Conservation (phyloP, 2,888 invertebrate genomes). For the Allophyes oxyacanthae region DNA sequence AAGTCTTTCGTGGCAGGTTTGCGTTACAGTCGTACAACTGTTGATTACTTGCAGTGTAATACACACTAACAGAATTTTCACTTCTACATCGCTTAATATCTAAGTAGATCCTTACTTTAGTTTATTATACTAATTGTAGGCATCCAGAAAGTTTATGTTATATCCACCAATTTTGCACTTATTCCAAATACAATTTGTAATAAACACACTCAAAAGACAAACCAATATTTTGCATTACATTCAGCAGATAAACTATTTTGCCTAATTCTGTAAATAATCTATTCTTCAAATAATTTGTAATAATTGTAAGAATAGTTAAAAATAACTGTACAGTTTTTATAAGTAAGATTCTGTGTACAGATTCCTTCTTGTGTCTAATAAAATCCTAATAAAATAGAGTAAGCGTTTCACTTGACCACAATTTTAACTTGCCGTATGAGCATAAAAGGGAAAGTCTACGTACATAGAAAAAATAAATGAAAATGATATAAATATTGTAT, state of each 20-base stretch:
- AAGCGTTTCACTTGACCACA: slow-evolving; percentile 45
- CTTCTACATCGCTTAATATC: no score
- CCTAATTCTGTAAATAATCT: slow-evolving; percentile 48
- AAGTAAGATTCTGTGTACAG: slow-evolving; percentile 57
- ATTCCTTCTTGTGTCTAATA: slow-evolving; percentile 58
- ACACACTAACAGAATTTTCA: no score
- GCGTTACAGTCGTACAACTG: no score
- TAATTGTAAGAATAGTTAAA: slow-evolving; percentile 51
- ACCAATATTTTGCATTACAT: slow-evolving; percentile 8
- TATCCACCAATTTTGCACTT: no score
- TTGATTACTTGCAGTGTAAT: no score
- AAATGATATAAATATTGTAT: slow-evolving; percentile 80
- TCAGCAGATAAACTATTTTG: slow-evolving; percentile 34
- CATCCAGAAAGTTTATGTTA: no score
- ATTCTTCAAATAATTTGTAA: slow-evolving; percentile 43
- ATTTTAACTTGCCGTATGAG: not conserved
- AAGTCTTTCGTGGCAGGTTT: no score
- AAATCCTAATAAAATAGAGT: slow-evolving; percentile 51
- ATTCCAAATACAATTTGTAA: no score
- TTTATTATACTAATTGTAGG: no score
- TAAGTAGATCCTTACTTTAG: no score
- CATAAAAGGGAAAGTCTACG: slow-evolving; percentile 4
- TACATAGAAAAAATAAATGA: slow-evolving; percentile 56
- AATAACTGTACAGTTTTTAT: slow-evolving; percentile 56
- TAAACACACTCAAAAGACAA: no score